These are phyloP conservation scores for Setophaga petechia DNA, from an alignment of 2,113 vertebrate genomes.

Conservation along the genomic window DNA sequence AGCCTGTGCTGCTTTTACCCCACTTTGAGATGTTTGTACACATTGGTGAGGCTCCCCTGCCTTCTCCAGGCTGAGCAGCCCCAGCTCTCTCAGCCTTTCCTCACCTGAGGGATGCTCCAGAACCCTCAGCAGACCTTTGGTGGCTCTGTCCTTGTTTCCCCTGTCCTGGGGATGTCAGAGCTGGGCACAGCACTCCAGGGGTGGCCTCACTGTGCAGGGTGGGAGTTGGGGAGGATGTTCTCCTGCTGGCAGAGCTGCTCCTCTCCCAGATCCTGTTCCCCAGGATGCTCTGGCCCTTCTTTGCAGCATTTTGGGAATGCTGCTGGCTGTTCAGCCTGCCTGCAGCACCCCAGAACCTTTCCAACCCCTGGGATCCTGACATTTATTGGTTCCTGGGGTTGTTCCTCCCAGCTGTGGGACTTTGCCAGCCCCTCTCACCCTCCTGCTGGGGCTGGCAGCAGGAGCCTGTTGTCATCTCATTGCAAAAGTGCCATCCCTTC, in stretches of 20 bases:
- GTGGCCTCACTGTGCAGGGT: neutral
- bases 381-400: neutral
- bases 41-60: neutral
- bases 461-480: fast-evolving
- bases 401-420: neutral
- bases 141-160: neutral
- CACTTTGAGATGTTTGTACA: neutral
- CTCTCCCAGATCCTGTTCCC: neutral
- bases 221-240: neutral
- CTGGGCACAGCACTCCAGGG: neutral
- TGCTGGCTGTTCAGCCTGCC: neutral
- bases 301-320: too few species aligned
- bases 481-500: too few species aligned
- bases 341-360: too few species aligned
- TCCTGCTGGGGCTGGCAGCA: neutral
- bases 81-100: neutral
- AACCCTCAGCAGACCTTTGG: neutral
- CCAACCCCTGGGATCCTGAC: neutral
- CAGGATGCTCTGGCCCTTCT: neutral
- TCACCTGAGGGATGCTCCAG: neutral
- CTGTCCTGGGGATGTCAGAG: neutral
- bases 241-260: neutral
- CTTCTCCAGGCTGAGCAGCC: neutral
- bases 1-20: fast-evolving
- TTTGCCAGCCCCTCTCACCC: neutral